Evolutionary conservation across 1,140 invertebrate genomes (phyloP).

Genomic region (Akabosia matsudoensis): DNA sequence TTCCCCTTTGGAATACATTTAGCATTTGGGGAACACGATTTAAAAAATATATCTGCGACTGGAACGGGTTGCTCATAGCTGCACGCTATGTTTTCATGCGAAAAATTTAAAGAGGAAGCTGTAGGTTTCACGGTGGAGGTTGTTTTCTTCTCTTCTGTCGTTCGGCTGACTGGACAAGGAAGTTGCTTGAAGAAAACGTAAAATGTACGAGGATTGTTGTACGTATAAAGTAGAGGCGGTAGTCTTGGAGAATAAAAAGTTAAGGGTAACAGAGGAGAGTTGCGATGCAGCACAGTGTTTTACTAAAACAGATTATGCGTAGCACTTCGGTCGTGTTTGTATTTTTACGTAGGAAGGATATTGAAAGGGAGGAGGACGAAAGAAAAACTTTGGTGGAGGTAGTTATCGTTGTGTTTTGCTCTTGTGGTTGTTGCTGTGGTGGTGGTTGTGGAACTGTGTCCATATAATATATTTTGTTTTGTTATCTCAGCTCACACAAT

Average conservation of each 20-base stretch:
- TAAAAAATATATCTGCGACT: too few species aligned
- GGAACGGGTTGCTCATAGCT: too few species aligned
- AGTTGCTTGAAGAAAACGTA: conserved; percentile 1
- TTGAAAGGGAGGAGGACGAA: conserved; percentile 13
- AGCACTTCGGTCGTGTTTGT: too few species aligned
- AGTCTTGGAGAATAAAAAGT: too few species aligned
- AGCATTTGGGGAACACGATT: too few species aligned
- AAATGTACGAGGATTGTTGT: neutral
- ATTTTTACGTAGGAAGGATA: neutral
- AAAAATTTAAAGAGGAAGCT: too few species aligned
- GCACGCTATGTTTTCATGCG: too few species aligned
- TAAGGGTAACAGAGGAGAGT: neutral
- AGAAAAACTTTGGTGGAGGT: neutral
- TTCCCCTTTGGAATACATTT: too few species aligned
- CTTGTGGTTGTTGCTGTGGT: conserved; percentile 1
- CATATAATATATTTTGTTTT: neutral
- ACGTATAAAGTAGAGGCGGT: neutral
- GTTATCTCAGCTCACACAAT: neutral
- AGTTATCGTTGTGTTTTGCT: neutral
- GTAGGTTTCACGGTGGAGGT: too few species aligned
- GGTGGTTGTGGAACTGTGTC: conserved; percentile 1
- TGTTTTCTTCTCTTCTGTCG: too few species aligned
- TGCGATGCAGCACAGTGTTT: neutral
- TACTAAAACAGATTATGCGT: too few species aligned
- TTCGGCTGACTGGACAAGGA: conserved; percentile 2